Conservation (phyloP, 2,113 vertebrate species). For the Corynorhinus townsendii region DNA sequence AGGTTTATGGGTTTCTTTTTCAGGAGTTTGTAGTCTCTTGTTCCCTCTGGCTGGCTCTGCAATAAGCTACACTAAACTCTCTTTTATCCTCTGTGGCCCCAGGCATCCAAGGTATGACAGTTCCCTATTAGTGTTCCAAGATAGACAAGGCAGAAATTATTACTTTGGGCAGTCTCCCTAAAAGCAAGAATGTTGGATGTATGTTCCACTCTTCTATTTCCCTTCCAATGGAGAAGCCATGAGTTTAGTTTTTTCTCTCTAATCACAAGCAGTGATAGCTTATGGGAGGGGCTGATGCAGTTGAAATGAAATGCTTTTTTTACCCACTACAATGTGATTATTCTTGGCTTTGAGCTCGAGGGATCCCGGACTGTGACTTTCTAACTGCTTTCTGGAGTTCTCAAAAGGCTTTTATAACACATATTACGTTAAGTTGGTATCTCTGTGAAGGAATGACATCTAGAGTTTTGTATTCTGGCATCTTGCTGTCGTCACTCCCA, state of each 20-base stretch:
- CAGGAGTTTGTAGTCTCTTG: background rate
- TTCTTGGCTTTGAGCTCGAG: background rate
- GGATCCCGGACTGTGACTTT: background rate
- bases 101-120: background rate
- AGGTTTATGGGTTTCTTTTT: background rate
- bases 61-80: background rate
- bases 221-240: background rate
- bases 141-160: background rate
- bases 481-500: background rate
- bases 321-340: background rate
- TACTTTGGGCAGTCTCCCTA: background rate
- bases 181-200: background rate
- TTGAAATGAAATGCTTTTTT: background rate
- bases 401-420: background rate
- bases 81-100: background rate
- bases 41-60: background rate
- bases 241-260: background rate
- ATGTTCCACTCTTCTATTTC: background rate
- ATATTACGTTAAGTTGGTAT: background rate
- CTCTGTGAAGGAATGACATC: background rate
- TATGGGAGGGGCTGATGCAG: background rate
- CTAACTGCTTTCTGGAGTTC: background rate
- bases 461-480: background rate
- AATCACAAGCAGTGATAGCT: background rate
- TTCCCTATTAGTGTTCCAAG: background rate